These are phyloP conservation scores for Avahi laniger DNA, from an alignment of 2,797 vertebrate genomes.

Conservation along the genomic window DNA sequence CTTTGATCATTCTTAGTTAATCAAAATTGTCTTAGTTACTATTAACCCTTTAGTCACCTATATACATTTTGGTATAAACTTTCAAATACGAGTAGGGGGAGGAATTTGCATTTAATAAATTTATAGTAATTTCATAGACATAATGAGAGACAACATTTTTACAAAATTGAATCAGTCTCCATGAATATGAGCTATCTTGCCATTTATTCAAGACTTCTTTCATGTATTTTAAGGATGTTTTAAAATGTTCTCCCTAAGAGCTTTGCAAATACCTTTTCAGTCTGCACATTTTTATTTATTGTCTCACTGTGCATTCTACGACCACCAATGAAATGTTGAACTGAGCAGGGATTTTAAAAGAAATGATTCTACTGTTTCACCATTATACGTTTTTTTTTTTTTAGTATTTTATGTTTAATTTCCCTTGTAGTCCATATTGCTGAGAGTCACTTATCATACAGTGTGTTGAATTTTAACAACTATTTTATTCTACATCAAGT, in stretches of 20 bases:
- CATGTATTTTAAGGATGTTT: neutral
- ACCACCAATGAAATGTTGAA: neutral
- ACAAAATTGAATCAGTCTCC: neutral
- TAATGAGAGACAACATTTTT: neutral
- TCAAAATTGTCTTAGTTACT: neutral
- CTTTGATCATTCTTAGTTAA: neutral
- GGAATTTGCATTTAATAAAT: neutral
- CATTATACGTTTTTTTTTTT: no score
- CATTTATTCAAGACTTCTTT: neutral
- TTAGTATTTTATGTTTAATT: neutral
- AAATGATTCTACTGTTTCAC: neutral
- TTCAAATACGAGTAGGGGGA: neutral
- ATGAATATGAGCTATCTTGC: neutral
- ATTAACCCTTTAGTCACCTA: neutral
- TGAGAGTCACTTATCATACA: neutral
- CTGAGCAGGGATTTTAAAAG: neutral
- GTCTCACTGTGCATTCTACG: neutral
- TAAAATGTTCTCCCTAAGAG: neutral
- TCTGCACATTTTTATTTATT: neutral
- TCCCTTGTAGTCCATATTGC: neutral
- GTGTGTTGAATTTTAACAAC: neutral
- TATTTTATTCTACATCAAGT: neutral
- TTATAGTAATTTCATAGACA: neutral
- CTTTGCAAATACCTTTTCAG: neutral
- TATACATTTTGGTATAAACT: neutral